Conservation (phyloP, 2,113 vertebrate genomes). For the Sisor rabdophorus region DNA sequence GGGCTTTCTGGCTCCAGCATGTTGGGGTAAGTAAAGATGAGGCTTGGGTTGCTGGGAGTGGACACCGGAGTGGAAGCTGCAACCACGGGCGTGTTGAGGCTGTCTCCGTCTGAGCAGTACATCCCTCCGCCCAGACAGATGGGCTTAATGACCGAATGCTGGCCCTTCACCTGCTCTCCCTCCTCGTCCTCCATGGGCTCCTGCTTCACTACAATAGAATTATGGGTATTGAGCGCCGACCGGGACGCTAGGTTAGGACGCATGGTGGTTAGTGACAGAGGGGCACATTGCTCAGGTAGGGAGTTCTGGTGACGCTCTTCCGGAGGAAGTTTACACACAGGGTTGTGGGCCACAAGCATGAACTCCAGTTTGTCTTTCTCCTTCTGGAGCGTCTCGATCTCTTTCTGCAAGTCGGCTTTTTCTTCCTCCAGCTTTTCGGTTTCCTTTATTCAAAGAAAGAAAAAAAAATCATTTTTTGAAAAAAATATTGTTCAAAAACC, state of each 20-base stretch:
- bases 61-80: constrained; percentile 90
- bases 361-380: constrained; percentile 99
- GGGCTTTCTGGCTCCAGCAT: constrained; percentile 95
- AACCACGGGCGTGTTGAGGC: constrained; percentile 96
- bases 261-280: constrained; percentile 77
- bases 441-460: constrained; percentile 71
- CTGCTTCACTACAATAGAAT: constrained; percentile 86
- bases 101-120: constrained; percentile 88
- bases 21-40: constrained; percentile 97
- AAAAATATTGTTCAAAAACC: neutral
- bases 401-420: constrained; percentile 92
- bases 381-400: constrained; percentile 92
- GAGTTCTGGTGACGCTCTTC: constrained; percentile 72
- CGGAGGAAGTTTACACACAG: constrained; percentile 87
- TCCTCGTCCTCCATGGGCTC: constrained; percentile 82
- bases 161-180: constrained; percentile 70
- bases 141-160: constrained; percentile 96
- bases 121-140: constrained; percentile 84
- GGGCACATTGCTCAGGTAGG: constrained; percentile 65
- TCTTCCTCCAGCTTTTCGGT: constrained; percentile 96
- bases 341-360: constrained; percentile 95
- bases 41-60: constrained; percentile 86
- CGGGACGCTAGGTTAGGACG: constrained; percentile 59
- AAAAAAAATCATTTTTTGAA: neutral
- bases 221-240: constrained; percentile 48